phyloP scores from a whole-genome alignment of 2,888 invertebrate species.

The Galerucella nymphaeae region DNA sequence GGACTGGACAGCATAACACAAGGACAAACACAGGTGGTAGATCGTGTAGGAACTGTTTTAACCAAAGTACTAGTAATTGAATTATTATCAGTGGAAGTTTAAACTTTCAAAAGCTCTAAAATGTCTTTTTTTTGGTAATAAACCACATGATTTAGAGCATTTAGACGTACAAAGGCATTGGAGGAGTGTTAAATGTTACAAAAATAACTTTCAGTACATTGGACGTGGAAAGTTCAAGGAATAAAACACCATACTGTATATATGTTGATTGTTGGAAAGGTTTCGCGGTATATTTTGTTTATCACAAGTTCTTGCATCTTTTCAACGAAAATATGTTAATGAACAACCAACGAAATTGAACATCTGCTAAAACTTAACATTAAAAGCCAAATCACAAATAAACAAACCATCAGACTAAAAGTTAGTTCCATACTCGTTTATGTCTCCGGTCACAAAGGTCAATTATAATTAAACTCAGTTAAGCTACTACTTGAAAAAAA shows the following conservation, averaged over 20 bases:
- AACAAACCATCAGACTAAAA: slow-evolving; percentile 14
- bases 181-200: too few species aligned
- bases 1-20: too few species aligned
- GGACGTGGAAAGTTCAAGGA: not conserved
- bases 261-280: not conserved
- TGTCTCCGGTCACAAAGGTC: slow-evolving; percentile 7
- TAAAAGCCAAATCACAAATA: not conserved
- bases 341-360: not conserved
- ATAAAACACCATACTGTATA: not conserved
- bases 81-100: too few species aligned
- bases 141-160: too few species aligned
- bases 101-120: too few species aligned
- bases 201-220: too few species aligned
- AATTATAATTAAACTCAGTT: slow-evolving; percentile 11
- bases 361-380: not conserved
- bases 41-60: too few species aligned
- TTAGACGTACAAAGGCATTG: too few species aligned
- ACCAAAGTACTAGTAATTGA: too few species aligned
- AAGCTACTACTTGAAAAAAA: not conserved
- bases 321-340: not conserved
- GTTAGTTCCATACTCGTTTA: not conserved
- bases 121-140: too few species aligned
- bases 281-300: not conserved
- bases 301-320: not conserved
- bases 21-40: too few species aligned